Evolutionary conservation across 2,113 vertebrate genomes (phyloP).

Genomic region (Myocastor coypus): DNA sequence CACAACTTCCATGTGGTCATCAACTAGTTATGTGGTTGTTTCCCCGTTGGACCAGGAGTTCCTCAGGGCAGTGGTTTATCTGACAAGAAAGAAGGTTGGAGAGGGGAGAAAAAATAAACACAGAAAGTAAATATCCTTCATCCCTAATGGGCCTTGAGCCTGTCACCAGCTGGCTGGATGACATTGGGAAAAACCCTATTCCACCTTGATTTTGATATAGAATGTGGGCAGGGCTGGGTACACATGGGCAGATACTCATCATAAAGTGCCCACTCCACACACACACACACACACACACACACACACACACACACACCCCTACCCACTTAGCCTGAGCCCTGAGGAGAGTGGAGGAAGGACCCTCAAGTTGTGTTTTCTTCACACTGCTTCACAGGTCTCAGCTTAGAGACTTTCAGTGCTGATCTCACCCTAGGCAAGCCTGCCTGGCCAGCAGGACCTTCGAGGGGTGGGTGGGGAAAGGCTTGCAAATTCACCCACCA

Average conservation of each 20-base stretch:
- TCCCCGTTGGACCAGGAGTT: background rate
- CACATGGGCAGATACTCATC: background rate
- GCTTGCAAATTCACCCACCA: background rate
- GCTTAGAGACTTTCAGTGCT: background rate
- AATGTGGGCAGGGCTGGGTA: background rate
- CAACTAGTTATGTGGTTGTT: conserved; percentile 30
- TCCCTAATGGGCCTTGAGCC: background rate
- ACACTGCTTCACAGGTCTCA: background rate
- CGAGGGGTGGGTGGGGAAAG: background rate
- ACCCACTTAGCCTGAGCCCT: background rate
- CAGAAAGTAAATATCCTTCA: background rate
- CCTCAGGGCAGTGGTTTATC: background rate
- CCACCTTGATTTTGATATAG: background rate
- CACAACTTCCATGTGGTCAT: conserved; percentile 22
- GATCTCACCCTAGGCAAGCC: background rate
- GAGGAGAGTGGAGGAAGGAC: background rate
- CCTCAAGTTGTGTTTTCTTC: background rate
- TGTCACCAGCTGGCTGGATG: background rate
- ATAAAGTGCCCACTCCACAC: background rate
- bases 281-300: accelerated
- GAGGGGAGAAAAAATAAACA: background rate
- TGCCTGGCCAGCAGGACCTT: background rate
- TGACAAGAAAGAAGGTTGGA: background rate
- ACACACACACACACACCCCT: too few relatives aligned
- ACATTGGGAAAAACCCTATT: background rate